Percentiles rank a stretch among this genome's conserved stretches.
Evolutionary conservation across 1,140 invertebrate genomes (phyloP).

Genomic region (Drosophila malerkotliana): DNA sequence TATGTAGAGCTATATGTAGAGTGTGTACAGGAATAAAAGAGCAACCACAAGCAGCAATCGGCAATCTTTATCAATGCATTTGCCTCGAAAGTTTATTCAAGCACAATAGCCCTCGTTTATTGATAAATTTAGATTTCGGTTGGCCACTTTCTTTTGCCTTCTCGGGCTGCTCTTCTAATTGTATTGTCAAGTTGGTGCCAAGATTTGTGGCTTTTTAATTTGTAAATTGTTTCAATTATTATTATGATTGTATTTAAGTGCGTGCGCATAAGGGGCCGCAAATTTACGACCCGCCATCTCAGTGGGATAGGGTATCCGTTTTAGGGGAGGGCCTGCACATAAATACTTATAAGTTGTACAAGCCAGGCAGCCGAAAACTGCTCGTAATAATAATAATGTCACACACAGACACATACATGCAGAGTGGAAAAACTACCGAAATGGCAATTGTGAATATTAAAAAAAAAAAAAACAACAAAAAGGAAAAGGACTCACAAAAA

Average conservation of each 20-base stretch:
- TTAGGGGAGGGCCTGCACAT: slow-evolving; percentile 50
- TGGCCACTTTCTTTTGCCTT: slow-evolving; percentile 54
- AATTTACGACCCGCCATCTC: slow-evolving; percentile 70
- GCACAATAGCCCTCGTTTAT: slow-evolving; percentile 18
- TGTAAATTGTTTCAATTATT: slow-evolving; percentile 83
- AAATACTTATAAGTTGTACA: slow-evolving; percentile 73
- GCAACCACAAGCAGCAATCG: slow-evolving; percentile 24
- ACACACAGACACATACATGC: slow-evolving; percentile 59
- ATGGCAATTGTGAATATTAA: slow-evolving; percentile 83
- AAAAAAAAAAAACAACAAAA: slow-evolving; percentile 49
- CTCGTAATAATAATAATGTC: slow-evolving; percentile 81
- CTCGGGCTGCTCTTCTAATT: slow-evolving; percentile 52
- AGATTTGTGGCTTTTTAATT: slow-evolving; percentile 83
- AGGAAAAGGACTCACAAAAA: slow-evolving; percentile 12
- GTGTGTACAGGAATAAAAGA: slow-evolving; percentile 27
- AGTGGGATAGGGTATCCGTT: slow-evolving; percentile 28
- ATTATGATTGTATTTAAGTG: slow-evolving; percentile 83
- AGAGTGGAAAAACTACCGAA: slow-evolving; percentile 69
- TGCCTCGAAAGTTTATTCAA: slow-evolving; percentile 17
- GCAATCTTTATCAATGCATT: slow-evolving; percentile 19
- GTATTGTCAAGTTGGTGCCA: slow-evolving; percentile 79
- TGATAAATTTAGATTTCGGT: slow-evolving; percentile 50
- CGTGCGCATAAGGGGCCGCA: slow-evolving; percentile 75
- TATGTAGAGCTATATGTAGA: neutral
- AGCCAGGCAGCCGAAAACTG: slow-evolving; percentile 75